Percentiles rank a stretch among this genome's conserved stretches.
Evolutionary conservation across 2,797 vertebrate species (phyloP).

Genomic region (Chelmon rostratus): DNA sequence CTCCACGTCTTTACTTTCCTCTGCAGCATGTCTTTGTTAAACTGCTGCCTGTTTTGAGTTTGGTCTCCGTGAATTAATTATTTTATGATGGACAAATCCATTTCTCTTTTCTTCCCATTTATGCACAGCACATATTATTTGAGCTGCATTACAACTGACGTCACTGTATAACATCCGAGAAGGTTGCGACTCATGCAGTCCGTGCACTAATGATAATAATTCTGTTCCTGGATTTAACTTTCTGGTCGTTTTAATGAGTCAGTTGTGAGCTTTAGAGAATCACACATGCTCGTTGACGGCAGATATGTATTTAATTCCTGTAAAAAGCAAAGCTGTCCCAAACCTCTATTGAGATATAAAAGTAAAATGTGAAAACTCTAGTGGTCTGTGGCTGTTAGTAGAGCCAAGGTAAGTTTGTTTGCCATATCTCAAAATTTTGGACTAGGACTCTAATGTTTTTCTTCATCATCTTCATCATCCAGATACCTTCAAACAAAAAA

Average conservation of each 20-base stretch:
- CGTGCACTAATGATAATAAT: background rate
- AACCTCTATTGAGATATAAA: background rate
- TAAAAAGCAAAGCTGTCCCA: background rate
- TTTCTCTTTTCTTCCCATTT: background rate
- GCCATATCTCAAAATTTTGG: too few species aligned
- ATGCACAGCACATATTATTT: background rate
- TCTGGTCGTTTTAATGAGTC: background rate
- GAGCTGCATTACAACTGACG: background rate
- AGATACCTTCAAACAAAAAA: background rate
- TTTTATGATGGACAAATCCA: background rate
- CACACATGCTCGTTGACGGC: background rate
- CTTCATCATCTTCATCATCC: background rate
- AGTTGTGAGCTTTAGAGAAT: background rate
- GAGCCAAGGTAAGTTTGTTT: background rate
- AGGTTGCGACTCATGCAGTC: background rate
- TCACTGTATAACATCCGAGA: background rate
- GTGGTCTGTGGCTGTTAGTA: background rate
- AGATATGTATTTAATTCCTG: background rate
- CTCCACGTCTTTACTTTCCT: conserved; percentile 3
- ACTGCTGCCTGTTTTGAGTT: conserved; percentile 2
- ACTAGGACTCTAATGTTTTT: background rate
- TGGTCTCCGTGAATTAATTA: background rate
- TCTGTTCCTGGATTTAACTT: background rate
- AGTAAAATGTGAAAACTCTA: background rate
- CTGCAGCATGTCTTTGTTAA: background rate